Percentiles rank a stretch among this genome's conserved stretches.
phyloP scores from a whole-genome alignment of 1,140 invertebrate genomes.

The Branchinecta lynchi region DNA sequence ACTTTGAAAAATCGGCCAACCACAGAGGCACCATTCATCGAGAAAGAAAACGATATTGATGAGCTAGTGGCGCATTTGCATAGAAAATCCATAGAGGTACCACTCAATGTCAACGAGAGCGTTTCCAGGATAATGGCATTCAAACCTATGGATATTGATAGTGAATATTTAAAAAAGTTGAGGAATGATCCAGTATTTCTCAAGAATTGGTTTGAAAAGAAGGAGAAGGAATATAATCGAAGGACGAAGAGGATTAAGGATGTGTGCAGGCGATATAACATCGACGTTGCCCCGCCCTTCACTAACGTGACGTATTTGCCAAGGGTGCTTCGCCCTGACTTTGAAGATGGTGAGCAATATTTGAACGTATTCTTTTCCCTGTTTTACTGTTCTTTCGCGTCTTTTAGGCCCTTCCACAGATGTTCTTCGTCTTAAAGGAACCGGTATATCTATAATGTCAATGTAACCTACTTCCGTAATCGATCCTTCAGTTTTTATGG shows the following conservation, averaged over 20 bases:
- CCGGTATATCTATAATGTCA: too few species aligned
- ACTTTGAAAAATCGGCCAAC: not conserved
- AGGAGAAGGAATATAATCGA: not conserved
- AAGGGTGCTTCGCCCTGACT: not conserved
- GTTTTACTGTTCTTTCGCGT: too few species aligned
- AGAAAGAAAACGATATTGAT: not conserved
- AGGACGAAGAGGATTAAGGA: not conserved
- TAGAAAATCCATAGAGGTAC: not conserved
- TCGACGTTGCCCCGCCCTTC: not conserved
- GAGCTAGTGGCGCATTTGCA: too few species aligned
- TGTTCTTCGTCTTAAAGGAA: too few species aligned
- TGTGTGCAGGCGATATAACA: not conserved
- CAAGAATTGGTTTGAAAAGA: not conserved
- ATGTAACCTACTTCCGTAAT: too few species aligned
- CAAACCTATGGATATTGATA: not conserved
- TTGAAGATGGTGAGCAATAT: not conserved
- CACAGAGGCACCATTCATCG: not conserved
- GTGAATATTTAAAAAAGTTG: not conserved
- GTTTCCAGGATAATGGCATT: not conserved
- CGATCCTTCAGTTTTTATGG: too few species aligned
- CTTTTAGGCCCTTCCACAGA: too few species aligned
- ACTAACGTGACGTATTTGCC: not conserved
- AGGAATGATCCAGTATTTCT: not conserved
- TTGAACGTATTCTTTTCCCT: too few species aligned
- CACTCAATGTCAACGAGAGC: not conserved